These are phyloP conservation scores for Solea senegalensis DNA, from an alignment of 2,113 vertebrate genomes.

Conservation along the genomic window DNA sequence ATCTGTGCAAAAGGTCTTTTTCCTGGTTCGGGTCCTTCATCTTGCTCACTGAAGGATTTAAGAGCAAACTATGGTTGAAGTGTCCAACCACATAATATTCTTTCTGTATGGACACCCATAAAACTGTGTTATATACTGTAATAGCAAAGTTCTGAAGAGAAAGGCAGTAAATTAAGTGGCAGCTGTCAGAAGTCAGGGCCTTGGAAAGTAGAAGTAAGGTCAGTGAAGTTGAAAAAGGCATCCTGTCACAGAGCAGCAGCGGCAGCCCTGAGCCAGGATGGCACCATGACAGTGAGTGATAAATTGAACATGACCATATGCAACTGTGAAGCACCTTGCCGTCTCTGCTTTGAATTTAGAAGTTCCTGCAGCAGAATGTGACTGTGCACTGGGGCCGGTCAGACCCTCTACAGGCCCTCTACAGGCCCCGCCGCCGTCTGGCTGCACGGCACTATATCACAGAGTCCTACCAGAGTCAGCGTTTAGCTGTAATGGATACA, in stretches of 20 bases:
- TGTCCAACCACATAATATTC: slow-evolving; percentile 17
- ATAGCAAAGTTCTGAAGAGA: slow-evolving; percentile 39
- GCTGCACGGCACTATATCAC: too few species aligned
- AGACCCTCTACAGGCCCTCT: too few species aligned
- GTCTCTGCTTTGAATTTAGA: slow-evolving; percentile 16
- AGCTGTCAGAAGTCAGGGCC: slow-evolving; percentile 46
- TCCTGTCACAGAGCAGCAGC: slow-evolving; percentile 45
- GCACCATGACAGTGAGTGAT: slow-evolving; percentile 50
- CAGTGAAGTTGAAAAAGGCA: slow-evolving; percentile 45
- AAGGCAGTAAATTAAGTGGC: slow-evolving; percentile 55
- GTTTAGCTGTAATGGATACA: too few species aligned
- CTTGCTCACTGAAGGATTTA: not conserved
- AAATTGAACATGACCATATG: slow-evolving; percentile 27
- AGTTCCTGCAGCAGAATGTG: slow-evolving; percentile 11
- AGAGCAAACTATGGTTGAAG: slow-evolving; percentile 8
- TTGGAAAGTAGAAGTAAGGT: slow-evolving; percentile 46
- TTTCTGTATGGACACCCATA: slow-evolving; percentile 16
- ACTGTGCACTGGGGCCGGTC: not conserved
- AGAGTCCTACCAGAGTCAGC: too few species aligned
- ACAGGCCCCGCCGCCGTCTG: too few species aligned
- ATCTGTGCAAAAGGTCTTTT: not conserved
- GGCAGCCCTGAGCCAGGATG: slow-evolving; percentile 47
- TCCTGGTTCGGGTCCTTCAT: not conserved
- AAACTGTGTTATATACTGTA: slow-evolving; percentile 23
- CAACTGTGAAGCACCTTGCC: slow-evolving; percentile 18